Conservation (phyloP, 2,888 invertebrate genomes). For the Melangyna quadrimaculata region DNA sequence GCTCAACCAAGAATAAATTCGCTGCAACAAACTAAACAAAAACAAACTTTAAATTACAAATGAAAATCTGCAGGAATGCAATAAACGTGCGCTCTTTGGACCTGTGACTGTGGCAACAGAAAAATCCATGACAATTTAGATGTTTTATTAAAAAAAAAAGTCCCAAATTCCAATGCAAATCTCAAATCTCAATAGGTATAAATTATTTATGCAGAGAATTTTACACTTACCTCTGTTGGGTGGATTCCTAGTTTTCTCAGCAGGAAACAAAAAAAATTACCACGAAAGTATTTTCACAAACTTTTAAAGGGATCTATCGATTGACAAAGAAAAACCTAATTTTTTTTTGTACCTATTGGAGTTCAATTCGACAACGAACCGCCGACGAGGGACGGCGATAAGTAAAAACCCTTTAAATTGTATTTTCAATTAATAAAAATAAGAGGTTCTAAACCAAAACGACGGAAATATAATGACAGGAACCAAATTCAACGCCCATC, state of each 20-base stretch:
- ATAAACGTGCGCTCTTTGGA: constrained; percentile 53
- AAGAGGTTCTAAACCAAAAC: neutral
- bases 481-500: neutral
- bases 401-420: neutral
- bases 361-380: neutral
- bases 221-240: neutral
- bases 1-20: neutral
- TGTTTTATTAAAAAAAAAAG: neutral
- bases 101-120: constrained; percentile 37
- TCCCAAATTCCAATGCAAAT: neutral
- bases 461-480: neutral
- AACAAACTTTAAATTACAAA: neutral
- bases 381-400: neutral
- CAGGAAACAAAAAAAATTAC: neutral
- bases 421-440: neutral
- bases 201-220: no score
- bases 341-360: neutral
- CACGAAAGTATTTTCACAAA: neutral
- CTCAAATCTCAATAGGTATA: no score
- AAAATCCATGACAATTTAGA: constrained; percentile 30
- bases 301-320: neutral
- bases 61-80: neutral
- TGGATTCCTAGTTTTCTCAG: neutral
- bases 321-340: neutral
- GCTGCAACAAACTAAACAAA: neutral